These are phyloP conservation scores for Apostichopus californicus DNA, from an alignment of 35 echinoderm and acorn worm genomes.

Conservation along the genomic window DNA sequence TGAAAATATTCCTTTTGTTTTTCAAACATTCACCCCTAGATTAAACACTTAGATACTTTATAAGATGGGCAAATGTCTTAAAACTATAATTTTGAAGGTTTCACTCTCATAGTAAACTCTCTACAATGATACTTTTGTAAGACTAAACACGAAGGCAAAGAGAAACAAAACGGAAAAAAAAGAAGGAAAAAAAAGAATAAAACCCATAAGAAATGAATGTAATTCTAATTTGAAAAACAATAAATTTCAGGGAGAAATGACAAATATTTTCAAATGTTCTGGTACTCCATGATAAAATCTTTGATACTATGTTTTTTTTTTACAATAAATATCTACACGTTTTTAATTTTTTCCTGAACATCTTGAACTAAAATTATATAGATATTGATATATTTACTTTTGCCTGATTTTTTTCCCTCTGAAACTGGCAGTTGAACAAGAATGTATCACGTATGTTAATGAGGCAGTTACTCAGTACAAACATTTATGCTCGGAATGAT, in stretches of 20 bases:
- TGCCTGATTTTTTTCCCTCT: neutral
- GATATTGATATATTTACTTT: neutral
- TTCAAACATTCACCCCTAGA: conserved; percentile 53
- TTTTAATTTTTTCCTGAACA: neutral
- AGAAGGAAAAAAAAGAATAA: neutral
- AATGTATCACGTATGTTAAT: too few relatives aligned
- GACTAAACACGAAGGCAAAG: neutral
- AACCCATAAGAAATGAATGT: too few relatives aligned
- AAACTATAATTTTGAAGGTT: neutral
- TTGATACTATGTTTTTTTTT: conserved; percentile 1
- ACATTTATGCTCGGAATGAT: too few relatives aligned
- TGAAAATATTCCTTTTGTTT: conserved; percentile 45
- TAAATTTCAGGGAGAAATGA: neutral
- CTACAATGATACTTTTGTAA: neutral
- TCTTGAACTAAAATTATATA: neutral
- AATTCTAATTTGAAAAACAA: neutral
- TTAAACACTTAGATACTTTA: neutral
- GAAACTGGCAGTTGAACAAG: too few relatives aligned
- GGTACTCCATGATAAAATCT: neutral
- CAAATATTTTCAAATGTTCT: neutral
- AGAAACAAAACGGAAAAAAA: neutral
- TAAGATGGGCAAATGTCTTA: conserved; percentile 39
- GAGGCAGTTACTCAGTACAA: too few relatives aligned
- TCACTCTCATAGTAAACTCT: neutral
- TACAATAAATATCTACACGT: neutral